These are phyloP conservation scores for Platalea minor DNA, from an alignment of 2,797 vertebrate genomes.

Conservation along the genomic window DNA sequence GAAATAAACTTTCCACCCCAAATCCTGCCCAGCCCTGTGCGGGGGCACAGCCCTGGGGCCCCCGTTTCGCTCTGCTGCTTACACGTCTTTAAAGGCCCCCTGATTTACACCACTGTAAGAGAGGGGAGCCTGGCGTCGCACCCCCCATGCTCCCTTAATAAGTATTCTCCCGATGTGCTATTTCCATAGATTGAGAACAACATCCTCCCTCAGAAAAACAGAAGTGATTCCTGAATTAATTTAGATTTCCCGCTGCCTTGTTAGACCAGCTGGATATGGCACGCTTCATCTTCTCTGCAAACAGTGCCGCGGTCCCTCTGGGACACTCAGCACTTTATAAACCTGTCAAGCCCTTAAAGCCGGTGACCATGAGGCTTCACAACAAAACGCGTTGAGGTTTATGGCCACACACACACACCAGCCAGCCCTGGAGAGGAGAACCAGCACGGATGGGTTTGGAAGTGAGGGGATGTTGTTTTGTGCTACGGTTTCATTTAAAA, in stretches of 20 bases:
- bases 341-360: constrained; percentile 80
- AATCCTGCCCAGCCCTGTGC: background rate
- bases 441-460: background rate
- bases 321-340: constrained; percentile 92
- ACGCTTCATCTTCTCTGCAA: constrained; percentile 60
- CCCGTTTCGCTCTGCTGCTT: background rate
- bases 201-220: background rate
- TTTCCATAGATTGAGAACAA: background rate
- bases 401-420: background rate
- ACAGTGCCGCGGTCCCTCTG: constrained; percentile 75
- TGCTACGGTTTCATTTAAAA: background rate
- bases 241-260: constrained; percentile 62
- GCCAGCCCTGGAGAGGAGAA: background rate
- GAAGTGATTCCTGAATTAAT: constrained; percentile 70
- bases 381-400: background rate
- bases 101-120: background rate
- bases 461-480: background rate
- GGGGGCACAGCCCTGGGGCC: background rate
- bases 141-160: background rate
- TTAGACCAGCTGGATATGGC: constrained; percentile 66
- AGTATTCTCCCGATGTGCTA: background rate
- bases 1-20: background rate
- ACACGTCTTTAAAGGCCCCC: background rate
- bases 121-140: background rate
- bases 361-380: constrained; percentile 25